Evolutionary conservation across 1,140 invertebrate genomes (phyloP), one percentile per base, ranked within the genome.

Genomic region (Acromyrmex heyeri): DNA sequence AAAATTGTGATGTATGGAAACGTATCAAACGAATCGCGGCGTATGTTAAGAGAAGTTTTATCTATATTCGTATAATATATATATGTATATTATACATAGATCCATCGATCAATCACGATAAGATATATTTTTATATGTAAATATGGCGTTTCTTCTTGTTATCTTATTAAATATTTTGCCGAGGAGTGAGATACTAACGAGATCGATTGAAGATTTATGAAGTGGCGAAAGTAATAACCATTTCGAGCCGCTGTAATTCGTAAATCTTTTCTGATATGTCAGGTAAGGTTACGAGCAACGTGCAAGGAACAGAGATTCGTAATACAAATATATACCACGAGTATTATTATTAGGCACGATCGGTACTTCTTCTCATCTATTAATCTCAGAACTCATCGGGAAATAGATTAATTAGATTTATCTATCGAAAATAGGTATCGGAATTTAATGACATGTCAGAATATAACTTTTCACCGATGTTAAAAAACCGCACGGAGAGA

Each of bases 91-190:
- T 89, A 89, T 85, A 87, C 70, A 87, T 90, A 90, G 79, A 78
- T 27, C 12, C 85, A 86, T 72, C 78, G 87, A 92, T 91, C 90
- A 86, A 88, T 91, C 87, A 85, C 85, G 88, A 93, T 93, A 94
- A 94, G 86, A 94, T 94, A 94, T 94, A 95, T 95, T 95, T 95
- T 95, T 94, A 93, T 94, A 94, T 94, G 94, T 94, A 94, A 91
- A 94, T 95, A 95, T 87, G 91, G 89, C 88, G 91, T 94, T 94
- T 90, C 90, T 93, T 90, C 90, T 93, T 93, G 93, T 94, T 94
- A 94, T 93, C 89, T 91, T 81, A 87, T 92, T 91, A 91, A 65
- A 90, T 79, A 78, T 92, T 86, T 87, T 86, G 81, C 77, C 59
- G 87, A 91, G 78, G 59, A 67, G 88, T 44, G 70, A 89, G 86